Evolutionary conservation across 2,888 invertebrate genomes (phyloP).

Genomic region (Stenolophus ochropezus): DNA sequence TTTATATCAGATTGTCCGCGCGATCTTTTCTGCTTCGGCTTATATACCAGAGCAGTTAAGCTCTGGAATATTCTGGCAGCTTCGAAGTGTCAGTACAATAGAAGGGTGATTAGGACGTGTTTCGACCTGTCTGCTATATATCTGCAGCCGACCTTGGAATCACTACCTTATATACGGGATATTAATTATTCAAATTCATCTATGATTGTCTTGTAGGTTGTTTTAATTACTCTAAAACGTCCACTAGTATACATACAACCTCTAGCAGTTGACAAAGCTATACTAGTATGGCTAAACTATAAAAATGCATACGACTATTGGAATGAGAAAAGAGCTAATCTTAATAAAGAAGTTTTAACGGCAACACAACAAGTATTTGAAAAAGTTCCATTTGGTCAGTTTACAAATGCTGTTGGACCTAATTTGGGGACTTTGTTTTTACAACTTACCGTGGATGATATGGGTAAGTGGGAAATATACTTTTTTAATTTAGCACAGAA

Average conservation of each 20-base stretch:
- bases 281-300: constrained; percentile 99
- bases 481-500: neutral
- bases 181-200: too few species aligned
- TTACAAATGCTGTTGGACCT: constrained; percentile 78
- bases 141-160: too few species aligned
- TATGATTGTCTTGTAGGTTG: constrained; percentile 67
- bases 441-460: constrained; percentile 95
- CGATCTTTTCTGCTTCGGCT: too few species aligned
- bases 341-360: constrained; percentile 90
- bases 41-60: too few species aligned
- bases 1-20: too few species aligned
- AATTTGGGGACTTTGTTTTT: constrained; percentile 93
- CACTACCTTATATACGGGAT: too few species aligned
- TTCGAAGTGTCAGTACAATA: too few species aligned
- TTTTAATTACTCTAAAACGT: constrained; percentile 91
- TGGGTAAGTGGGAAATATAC: constrained; percentile 76
- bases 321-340: constrained; percentile 95
- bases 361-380: constrained; percentile 85
- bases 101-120: too few species aligned
- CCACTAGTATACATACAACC: constrained; percentile 98
- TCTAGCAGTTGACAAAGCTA: constrained; percentile 97
- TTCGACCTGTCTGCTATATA: too few species aligned
- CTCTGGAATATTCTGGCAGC: too few species aligned
- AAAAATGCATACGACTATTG: constrained; percentile 99
- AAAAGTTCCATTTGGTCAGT: constrained; percentile 86